Evolutionary conservation across 2,888 invertebrate species (phyloP).

Genomic region (Agrochola lychnidis): DNA sequence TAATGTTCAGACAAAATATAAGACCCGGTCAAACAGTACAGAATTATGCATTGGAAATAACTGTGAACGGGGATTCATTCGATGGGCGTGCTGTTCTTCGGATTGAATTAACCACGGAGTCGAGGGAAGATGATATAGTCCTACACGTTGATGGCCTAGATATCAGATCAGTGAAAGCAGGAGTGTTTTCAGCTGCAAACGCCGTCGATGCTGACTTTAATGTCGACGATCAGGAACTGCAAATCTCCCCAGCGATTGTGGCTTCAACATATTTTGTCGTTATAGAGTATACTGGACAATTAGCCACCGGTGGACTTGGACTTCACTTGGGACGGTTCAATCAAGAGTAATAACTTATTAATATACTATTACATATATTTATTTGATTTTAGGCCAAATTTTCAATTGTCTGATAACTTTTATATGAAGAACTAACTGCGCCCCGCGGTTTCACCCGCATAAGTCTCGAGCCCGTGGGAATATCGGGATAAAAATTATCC

Average conservation of each 20-base stretch:
- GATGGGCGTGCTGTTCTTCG: conserved; percentile 74
- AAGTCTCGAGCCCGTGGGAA: too few relatives aligned
- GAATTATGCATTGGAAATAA: conserved; percentile 74
- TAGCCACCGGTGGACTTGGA: conserved; percentile 71
- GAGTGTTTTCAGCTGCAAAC: conserved; percentile 70
- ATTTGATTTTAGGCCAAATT: not conserved
- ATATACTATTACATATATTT: not conserved
- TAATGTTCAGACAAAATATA: conserved; percentile 61
- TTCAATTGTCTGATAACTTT: not conserved
- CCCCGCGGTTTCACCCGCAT: too few relatives aligned
- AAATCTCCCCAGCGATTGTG: conserved; percentile 66
- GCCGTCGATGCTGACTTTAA: conserved; percentile 60
- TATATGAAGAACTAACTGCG: not conserved
- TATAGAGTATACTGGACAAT: conserved; percentile 75
- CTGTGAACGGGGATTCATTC: conserved; percentile 70
- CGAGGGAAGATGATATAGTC: conserved; percentile 71
- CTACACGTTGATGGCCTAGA: conserved; percentile 71
- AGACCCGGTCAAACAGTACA: conserved; percentile 75
- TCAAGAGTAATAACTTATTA: conserved; percentile 64
- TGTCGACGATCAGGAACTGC: conserved; percentile 67
- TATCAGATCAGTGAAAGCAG: conserved; percentile 71
- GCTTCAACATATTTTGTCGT: conserved; percentile 71
- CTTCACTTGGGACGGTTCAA: conserved; percentile 70
- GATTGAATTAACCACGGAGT: conserved; percentile 64
- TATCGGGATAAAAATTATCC: too few relatives aligned